phyloP scores from a whole-genome alignment of 2,888 invertebrate species.

The Argyresthia goedartella region DNA sequence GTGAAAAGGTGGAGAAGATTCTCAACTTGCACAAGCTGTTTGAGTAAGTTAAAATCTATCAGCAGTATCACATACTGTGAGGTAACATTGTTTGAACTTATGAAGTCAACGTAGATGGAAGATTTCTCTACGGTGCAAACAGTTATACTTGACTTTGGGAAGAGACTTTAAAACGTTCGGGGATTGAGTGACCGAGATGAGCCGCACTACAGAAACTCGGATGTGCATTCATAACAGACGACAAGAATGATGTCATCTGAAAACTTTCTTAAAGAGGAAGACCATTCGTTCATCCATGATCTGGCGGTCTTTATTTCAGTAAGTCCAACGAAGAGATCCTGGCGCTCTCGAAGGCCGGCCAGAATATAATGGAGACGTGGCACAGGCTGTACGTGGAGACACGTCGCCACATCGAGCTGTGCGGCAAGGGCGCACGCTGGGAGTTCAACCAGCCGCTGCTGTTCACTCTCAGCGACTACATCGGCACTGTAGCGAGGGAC shows the following conservation, averaged over 20 bases:
- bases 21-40: conserved; percentile 81
- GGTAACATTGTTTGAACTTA: too few relatives aligned
- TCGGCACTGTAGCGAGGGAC: conserved; percentile 83
- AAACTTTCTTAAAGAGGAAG: too few relatives aligned
- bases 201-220: too few relatives aligned
- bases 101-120: too few relatives aligned
- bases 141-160: too few relatives aligned
- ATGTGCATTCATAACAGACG: too few relatives aligned
- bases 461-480: conserved; percentile 89
- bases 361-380: conserved; percentile 80
- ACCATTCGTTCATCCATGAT: too few relatives aligned
- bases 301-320: conserved; percentile 41
- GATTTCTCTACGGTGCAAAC: too few relatives aligned
- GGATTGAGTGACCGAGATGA: too few relatives aligned
- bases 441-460: conserved; percentile 88
- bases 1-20: conserved; percentile 79
- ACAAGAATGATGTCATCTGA: too few relatives aligned
- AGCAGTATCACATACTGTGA: too few relatives aligned
- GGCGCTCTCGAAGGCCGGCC: conserved; percentile 68
- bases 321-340: conserved; percentile 67
- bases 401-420: conserved; percentile 85
- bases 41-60: conserved; percentile 74
- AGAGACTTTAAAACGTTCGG: too few relatives aligned
- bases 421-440: conserved; percentile 90
- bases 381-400: conserved; percentile 81